Evolutionary conservation across 2,113 vertebrate genomes (phyloP).

Genomic region (Gymnobelideus leadbeateri): DNA sequence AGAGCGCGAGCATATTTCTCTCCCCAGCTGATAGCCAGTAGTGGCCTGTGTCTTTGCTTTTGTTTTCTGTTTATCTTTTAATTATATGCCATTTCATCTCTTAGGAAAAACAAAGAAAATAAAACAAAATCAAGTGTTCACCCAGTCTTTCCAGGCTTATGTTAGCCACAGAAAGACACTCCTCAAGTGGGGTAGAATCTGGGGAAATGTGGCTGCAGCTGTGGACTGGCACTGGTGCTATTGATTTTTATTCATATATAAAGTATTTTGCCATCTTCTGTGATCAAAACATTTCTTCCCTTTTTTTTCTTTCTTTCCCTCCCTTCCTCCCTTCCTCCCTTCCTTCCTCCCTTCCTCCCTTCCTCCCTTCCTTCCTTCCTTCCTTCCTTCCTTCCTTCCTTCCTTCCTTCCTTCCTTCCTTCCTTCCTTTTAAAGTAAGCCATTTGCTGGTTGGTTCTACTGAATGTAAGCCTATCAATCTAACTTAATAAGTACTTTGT

Average conservation of each 20-base stretch:
- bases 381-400: neutral
- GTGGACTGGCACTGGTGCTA: neutral
- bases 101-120: neutral
- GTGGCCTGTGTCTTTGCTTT: neutral
- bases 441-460: neutral
- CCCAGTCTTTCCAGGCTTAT: neutral
- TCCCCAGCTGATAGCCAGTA: neutral
- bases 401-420: neutral
- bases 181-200: neutral
- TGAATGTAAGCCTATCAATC: neutral
- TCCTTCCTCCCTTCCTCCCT: neutral
- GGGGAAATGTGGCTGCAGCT: neutral
- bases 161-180: neutral
- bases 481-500: conserved; percentile 5
- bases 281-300: conserved; percentile 5
- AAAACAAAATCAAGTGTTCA: neutral
- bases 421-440: neutral
- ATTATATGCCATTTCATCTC: neutral
- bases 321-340: neutral
- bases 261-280: neutral
- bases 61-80: neutral
- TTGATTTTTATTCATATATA: neutral
- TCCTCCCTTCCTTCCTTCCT: neutral
- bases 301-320: neutral
- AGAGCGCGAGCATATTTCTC: neutral